phyloP scores from a whole-genome alignment of 2,113 vertebrate genomes.

The Antennarius striatus region DNA sequence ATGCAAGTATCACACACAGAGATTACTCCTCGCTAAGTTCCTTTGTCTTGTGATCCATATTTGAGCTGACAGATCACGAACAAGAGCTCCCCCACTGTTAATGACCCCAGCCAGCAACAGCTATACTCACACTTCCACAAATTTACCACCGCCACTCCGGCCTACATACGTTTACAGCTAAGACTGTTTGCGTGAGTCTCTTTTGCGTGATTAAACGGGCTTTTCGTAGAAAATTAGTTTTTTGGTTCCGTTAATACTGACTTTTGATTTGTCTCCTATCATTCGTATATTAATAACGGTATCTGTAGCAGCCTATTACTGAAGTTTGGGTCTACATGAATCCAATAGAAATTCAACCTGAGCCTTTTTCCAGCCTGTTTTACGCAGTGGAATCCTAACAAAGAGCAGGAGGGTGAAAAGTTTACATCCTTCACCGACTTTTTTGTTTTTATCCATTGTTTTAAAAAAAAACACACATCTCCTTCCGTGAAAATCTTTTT shows the following conservation, averaged over 20 bases:
- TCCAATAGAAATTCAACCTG: too few species aligned
- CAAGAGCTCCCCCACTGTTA: slow-evolving; percentile 68
- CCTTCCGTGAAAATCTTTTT: too few species aligned
- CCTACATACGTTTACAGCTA: slow-evolving; percentile 49
- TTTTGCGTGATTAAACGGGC: slow-evolving; percentile 23
- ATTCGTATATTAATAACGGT: not conserved
- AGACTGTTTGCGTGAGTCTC: slow-evolving; percentile 36
- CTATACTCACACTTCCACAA: slow-evolving; percentile 61
- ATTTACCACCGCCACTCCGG: slow-evolving; percentile 47
- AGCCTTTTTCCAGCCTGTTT: too few species aligned
- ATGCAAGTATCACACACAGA: slow-evolving; percentile 80
- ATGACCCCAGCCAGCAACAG: slow-evolving; percentile 70
- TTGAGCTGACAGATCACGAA: slow-evolving; percentile 79
- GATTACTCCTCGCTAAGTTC: slow-evolving; percentile 78
- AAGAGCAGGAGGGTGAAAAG: too few species aligned
- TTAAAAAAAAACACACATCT: too few species aligned
- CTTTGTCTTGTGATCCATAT: slow-evolving; percentile 80
- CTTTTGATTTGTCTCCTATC: not conserved
- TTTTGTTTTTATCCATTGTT: too few species aligned
- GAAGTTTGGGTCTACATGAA: too few species aligned
- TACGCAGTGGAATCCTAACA: too few species aligned
- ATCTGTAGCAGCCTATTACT: too few species aligned
- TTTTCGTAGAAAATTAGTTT: not conserved
- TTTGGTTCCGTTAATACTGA: not conserved
- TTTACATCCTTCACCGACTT: too few species aligned